Conservation (phyloP, 2,888 invertebrate species). For the Melieria picta region DNA sequence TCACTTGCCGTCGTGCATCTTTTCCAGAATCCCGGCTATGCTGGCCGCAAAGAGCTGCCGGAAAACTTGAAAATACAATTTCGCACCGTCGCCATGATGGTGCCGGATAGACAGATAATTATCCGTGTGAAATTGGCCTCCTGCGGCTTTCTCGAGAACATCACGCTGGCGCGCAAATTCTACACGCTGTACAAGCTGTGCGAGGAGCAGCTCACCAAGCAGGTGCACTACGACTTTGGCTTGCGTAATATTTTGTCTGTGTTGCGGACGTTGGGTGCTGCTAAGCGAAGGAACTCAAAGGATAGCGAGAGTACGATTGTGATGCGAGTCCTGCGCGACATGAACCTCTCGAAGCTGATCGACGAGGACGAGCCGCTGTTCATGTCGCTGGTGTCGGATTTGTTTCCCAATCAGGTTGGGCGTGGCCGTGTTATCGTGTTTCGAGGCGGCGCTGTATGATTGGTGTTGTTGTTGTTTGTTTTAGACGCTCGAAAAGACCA, state of each 20-base stretch:
- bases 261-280: slow-evolving; percentile 88
- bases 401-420: slow-evolving; percentile 88
- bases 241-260: slow-evolving; percentile 95
- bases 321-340: slow-evolving; percentile 95
- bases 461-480: neutral
- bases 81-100: slow-evolving; percentile 98
- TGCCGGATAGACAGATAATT: slow-evolving; percentile 96
- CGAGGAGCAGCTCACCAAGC: slow-evolving; percentile 96
- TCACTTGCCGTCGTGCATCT: no score
- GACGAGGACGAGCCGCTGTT: slow-evolving; percentile 99
- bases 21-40: slow-evolving; percentile 93
- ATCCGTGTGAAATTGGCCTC: slow-evolving; percentile 95
- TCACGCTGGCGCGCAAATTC: slow-evolving; percentile 93
- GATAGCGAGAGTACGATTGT: slow-evolving; percentile 96
- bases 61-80: slow-evolving; percentile 98
- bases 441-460: neutral
- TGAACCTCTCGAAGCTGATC: slow-evolving; percentile 96
- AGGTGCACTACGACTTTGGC: slow-evolving; percentile 98
- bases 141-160: slow-evolving; percentile 95
- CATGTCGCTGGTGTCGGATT: slow-evolving; percentile 92
- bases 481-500: slow-evolving; percentile 85
- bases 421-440: neutral
- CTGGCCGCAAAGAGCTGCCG: slow-evolving; percentile 94
- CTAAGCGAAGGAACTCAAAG: slow-evolving; percentile 89
- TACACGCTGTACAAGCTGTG: slow-evolving; percentile 96